Conservation (phyloP, 2,888 invertebrate genomes). For the Macrosoma leucophasiata region DNA sequence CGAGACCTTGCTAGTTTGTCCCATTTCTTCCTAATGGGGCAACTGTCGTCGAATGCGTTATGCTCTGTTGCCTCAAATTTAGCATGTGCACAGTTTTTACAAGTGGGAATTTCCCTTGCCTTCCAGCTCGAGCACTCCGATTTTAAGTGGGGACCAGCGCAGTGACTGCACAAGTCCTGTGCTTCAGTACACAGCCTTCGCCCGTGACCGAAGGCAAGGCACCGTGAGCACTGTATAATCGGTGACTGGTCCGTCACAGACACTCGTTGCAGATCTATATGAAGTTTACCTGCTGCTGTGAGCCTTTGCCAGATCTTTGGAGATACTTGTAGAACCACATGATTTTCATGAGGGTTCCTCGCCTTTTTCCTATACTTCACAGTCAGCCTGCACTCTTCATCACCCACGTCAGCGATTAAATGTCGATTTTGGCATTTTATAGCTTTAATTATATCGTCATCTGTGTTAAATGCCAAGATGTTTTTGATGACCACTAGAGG, state of each 20-base stretch:
- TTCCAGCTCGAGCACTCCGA: slow-evolving; percentile 10
- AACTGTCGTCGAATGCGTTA: slow-evolving; percentile 9
- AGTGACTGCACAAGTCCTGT: slow-evolving; percentile 22
- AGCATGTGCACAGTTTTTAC: slow-evolving; percentile 12
- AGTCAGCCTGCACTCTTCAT: slow-evolving; percentile 2
- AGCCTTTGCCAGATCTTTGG: slow-evolving; percentile 12
- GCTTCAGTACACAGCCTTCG: slow-evolving; percentile 16
- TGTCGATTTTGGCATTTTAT: slow-evolving; percentile 16
- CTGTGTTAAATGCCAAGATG: slow-evolving; percentile 14
- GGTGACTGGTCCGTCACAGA: slow-evolving; percentile 16
- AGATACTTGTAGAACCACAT: slow-evolving; percentile 24
- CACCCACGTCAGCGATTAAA: slow-evolving; percentile 5
- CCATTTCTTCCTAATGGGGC: slow-evolving; percentile 14
- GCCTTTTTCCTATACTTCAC: slow-evolving; percentile 24
- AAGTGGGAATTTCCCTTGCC: slow-evolving; percentile 3
- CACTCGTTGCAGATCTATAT: slow-evolving; percentile 9
- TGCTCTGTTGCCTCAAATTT: slow-evolving; percentile 6
- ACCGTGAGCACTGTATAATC: slow-evolving; percentile 23
- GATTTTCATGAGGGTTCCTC: slow-evolving; percentile 22
- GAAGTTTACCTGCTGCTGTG: slow-evolving; percentile 8
- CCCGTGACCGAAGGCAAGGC: slow-evolving; percentile 22
- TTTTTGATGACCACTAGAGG: slow-evolving; percentile 13
- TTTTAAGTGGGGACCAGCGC: slow-evolving; percentile 20
- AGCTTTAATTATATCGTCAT: slow-evolving; percentile 12
- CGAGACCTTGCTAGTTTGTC: slow-evolving; percentile 11